Base-by-base conservation (phyloP, 2,113 vertebrate genomes). In the Psilopsiagon aurifrons region DNA sequence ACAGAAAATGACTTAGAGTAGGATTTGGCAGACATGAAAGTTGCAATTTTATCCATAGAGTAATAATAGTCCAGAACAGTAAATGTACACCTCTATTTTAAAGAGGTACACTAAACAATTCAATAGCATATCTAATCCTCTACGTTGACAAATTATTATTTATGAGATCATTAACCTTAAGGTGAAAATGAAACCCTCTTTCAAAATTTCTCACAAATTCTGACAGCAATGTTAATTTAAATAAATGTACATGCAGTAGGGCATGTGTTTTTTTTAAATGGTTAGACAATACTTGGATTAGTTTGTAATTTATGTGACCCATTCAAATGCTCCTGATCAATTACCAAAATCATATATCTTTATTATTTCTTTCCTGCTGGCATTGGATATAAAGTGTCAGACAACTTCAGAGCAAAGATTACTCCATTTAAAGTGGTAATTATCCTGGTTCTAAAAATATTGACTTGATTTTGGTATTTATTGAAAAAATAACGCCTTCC, bases 291-390 rank as follows among this genome's bases (percentile, higher is more conserved):
- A 82, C 81, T 88, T 92, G 96, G 94, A 97, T 94, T 96, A 90
- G 84, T 90, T 91, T 90, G 80, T 96, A 96, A 96, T 95, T 97
- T 97, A 94, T 94, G 89, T 94, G 95, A 95, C 79, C 86, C 79
- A 95, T 83, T 96, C 90, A 94, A 91, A 96, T 85, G 28, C 78
- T 96, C 84, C 74, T 43, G 43, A 92, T 90, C 96, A 94, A 93
- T 95, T 95, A 96, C 31, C 44, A 95, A 90, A 95, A 64, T 52
- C 79, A 94, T 94, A 71, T 7, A 80, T 95, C 92, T 97, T 92
- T 88, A 94, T 96, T 96, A 94, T 80, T 89, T 95, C 67, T 97
- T 95, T 93, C 66, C 73, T 91, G 71, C 70, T 93, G 84, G 59
- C 79, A 81, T 52, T 95, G 51, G 59, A 76, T 88, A 92, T 75